Evolutionary conservation across 2,113 vertebrate genomes (phyloP), one percentile per base, ranked within the genome.

Genomic region (Cochlearius cochlearius): DNA sequence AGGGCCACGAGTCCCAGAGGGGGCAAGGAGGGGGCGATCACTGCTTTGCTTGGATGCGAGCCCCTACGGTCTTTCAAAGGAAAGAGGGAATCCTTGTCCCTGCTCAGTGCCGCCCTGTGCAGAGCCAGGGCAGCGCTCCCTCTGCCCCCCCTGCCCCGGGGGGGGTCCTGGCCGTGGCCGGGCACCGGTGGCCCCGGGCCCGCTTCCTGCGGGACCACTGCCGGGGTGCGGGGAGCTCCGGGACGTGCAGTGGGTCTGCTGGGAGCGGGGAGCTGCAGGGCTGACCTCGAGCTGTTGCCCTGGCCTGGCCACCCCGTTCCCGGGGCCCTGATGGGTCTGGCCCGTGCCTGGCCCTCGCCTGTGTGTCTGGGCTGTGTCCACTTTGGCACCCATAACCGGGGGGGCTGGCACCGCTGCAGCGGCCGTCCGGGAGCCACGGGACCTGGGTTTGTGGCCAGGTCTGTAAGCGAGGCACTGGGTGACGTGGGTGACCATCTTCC

Each of bases 221-320:
- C 34, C 5, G 8, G 58, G 14, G 63, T 43, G 38, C 0, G 0
- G 32, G n/a, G 62, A 60, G 39, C 41, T 38, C 36, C 3, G 5
- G 18, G 4, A 36, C 11, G 15, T 1, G 1, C 2, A 1, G 12
- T 1, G 5, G 32, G n/a, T 7, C 41, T 16, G 9, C 29, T 77
- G 38, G 14, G 36, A 52, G 5, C 1, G 0, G 25, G 4, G 21
- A 66, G 22, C 76, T 55, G 26, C 45, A 18, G 59, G n/a, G 16
- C 60, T 39, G 13, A 6, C 29, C 55, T 58, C 1, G 3, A n/a
- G 49, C 68, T 85, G 47, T 39, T 11, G 5, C 15, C 23, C 7
- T 60, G 67, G 39, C 52, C 25, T 71, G 43, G 10, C 34, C 19
- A 12, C 0, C 2, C n/a, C 41, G 10, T 32, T 90, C 49, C 39